phyloP scores from a whole-genome alignment of 2,888 invertebrate species.

The Germaria angustata region DNA sequence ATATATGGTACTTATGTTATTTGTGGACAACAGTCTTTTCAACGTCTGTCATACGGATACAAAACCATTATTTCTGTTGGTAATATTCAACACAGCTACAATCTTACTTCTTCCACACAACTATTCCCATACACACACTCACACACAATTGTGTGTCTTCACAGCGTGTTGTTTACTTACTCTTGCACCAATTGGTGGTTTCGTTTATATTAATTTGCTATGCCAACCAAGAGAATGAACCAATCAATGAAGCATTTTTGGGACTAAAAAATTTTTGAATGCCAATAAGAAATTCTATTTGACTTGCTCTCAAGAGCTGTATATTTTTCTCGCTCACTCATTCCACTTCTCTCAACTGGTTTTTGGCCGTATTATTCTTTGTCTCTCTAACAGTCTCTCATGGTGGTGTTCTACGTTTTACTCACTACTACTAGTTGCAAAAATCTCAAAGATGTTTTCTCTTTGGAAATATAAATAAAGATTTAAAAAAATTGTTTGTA shows the following conservation, averaged over 20 bases:
- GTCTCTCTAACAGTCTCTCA: too few species aligned
- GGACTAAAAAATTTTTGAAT: slow-evolving; percentile 5
- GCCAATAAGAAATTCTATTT: slow-evolving; percentile 28
- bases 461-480: too few species aligned
- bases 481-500: too few species aligned
- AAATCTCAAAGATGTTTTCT: too few species aligned
- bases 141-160: neutral
- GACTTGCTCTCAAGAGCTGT: slow-evolving; percentile 1
- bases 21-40: neutral
- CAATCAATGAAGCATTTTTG: slow-evolving; percentile 18
- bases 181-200: slow-evolving; percentile 27
- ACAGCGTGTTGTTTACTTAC: neutral
- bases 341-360: neutral
- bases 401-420: too few species aligned
- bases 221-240: slow-evolving; percentile 6
- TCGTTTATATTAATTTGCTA: neutral
- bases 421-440: too few species aligned
- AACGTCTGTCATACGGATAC: neutral
- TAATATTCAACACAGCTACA: too few species aligned
- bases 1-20: neutral
- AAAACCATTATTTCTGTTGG: neutral
- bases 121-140: too few species aligned
- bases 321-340: neutral
- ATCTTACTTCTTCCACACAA: too few species aligned
- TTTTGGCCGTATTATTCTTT: too few species aligned